These are phyloP conservation scores for Calliopsis andreniformis DNA, from an alignment of 1,140 invertebrate genomes.

Conservation along the genomic window DNA sequence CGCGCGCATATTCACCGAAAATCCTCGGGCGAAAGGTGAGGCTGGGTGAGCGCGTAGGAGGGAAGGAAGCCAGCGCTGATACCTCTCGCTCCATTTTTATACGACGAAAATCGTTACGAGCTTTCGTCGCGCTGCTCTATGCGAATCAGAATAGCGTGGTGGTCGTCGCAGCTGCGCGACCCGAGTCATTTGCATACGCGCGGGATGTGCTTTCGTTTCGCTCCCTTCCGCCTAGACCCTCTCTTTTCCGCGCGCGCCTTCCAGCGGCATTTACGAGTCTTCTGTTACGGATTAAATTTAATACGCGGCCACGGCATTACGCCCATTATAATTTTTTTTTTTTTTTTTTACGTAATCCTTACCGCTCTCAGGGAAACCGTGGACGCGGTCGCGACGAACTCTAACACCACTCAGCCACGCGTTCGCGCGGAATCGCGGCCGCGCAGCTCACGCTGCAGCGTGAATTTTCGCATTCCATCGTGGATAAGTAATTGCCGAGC, in stretches of 20 bases:
- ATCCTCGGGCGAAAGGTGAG: not conserved
- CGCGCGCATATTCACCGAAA: constrained; percentile 13
- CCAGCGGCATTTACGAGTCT: constrained; percentile 17
- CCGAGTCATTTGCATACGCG: constrained; percentile 51
- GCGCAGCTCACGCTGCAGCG: not conserved
- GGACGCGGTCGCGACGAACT: not conserved
- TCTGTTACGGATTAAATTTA: constrained; percentile 58
- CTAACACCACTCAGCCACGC: not conserved
- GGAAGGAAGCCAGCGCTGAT: constrained; percentile 8
- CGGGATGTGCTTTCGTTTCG: constrained; percentile 38
- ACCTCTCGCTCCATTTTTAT: constrained; percentile 44
- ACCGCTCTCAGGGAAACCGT: not conserved
- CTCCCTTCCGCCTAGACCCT: not conserved
- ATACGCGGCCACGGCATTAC: constrained; percentile 24
- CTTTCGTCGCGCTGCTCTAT: constrained; percentile 27
- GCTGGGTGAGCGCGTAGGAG: not conserved
- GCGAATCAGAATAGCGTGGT: constrained; percentile 34
- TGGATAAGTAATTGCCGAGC: not conserved
- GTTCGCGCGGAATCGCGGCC: constrained; percentile 1
- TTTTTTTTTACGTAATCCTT: constrained; percentile 29
- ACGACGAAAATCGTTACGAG: constrained; percentile 54
- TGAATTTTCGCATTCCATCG: not conserved
- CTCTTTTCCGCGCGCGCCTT: not conserved
- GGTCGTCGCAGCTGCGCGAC: constrained; percentile 43
- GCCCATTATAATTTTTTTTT: constrained; percentile 39